Conservation (phyloP, 2,888 invertebrate genomes). For the Leptura quadrifasciata region DNA sequence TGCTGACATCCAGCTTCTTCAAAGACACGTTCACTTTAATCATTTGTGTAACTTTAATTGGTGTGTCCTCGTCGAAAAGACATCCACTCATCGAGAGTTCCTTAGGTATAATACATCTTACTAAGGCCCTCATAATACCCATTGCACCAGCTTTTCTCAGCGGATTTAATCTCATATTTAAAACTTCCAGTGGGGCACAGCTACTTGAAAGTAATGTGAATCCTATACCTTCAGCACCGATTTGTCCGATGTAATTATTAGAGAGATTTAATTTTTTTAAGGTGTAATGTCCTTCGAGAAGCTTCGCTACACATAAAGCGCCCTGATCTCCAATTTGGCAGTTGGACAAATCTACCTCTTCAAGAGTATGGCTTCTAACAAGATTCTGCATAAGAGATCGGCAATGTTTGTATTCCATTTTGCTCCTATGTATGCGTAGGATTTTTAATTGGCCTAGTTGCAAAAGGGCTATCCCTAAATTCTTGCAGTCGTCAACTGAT, state of each 20-base stretch:
- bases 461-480: constrained; percentile 73
- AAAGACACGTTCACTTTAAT: constrained; percentile 76
- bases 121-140: constrained; percentile 77
- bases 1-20: constrained; percentile 77
- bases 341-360: constrained; percentile 80
- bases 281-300: constrained; percentile 74
- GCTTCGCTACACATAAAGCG: constrained; percentile 79
- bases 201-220: constrained; percentile 64
- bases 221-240: constrained; percentile 69
- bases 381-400: constrained; percentile 76
- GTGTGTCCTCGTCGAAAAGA: constrained; percentile 75
- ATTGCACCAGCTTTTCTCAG: constrained; percentile 78
- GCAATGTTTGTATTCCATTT: constrained; percentile 77
- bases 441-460: constrained; percentile 74
- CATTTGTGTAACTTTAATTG: constrained; percentile 76
- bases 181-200: constrained; percentile 64
- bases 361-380: constrained; percentile 69
- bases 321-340: constrained; percentile 80
- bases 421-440: constrained; percentile 78
- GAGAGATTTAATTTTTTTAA: constrained; percentile 75
- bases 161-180: constrained; percentile 79
- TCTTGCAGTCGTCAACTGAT: constrained; percentile 77
- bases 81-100: constrained; percentile 77
- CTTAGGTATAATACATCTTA: constrained; percentile 76
- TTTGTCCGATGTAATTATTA: constrained; percentile 68